phyloP scores from a whole-genome alignment of 2,113 vertebrate genomes.

The Hassar affinis region DNA sequence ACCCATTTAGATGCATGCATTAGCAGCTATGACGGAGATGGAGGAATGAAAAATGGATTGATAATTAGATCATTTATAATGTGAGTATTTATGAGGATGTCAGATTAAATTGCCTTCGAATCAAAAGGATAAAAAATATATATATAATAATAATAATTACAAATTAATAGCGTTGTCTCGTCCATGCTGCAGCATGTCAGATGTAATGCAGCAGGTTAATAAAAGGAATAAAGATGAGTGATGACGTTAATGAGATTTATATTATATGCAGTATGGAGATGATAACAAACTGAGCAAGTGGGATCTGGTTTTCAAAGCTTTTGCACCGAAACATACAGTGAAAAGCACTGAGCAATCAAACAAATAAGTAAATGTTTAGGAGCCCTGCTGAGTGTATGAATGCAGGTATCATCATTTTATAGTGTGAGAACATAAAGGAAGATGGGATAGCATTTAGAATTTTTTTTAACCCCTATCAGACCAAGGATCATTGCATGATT shows the following conservation, averaged over 20 bases:
- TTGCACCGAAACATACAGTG: neutral
- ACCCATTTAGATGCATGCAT: slow-evolving; percentile 15
- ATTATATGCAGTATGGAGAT: neutral
- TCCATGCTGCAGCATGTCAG: neutral
- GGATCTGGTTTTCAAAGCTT: neutral
- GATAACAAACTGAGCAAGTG: neutral
- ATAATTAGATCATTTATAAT: slow-evolving; percentile 17
- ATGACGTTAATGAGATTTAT: neutral
- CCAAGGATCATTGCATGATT: neutral
- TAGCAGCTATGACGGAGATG: neutral
- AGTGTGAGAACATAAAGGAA: neutral
- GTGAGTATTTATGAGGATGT: neutral
- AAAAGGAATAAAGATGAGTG: neutral
- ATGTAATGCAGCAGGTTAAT: neutral
- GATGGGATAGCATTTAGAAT: neutral
- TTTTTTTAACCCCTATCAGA: neutral
- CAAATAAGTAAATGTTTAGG: neutral
- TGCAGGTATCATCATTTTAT: neutral
- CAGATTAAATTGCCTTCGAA: slow-evolving; percentile 1
- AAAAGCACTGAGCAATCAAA: neutral
- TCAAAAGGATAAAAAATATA: neutral
- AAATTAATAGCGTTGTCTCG: neutral
- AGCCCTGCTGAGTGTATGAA: neutral
- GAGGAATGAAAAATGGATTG: slow-evolving; percentile 17
- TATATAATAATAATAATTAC: neutral